phyloP scores from a whole-genome alignment of 2,797 vertebrate species.

The Cryptoprocta ferox region DNA sequence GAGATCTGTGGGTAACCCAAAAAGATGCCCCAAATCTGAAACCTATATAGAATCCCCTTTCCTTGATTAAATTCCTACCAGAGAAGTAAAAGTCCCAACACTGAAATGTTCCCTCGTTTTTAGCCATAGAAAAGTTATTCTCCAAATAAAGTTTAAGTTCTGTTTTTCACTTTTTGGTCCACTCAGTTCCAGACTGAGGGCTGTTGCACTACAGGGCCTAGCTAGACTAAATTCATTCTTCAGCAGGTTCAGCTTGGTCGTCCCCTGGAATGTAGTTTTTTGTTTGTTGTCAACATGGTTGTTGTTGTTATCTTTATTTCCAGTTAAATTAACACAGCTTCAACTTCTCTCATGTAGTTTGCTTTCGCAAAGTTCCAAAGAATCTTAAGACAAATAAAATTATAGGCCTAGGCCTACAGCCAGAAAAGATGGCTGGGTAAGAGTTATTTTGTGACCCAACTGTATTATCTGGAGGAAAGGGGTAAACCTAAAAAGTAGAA shows the following conservation, averaged over 20 bases:
- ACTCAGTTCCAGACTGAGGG: neutral
- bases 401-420: neutral
- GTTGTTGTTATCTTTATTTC: neutral
- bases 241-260: neutral
- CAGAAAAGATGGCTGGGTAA: neutral
- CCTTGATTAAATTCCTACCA: neutral
- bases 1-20: neutral
- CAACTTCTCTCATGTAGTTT: conserved; percentile 32
- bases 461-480: neutral
- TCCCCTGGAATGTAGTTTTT: neutral
- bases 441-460: neutral
- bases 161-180: neutral
- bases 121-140: neutral
- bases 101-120: neutral
- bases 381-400: conserved; percentile 2
- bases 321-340: conserved; percentile 28
- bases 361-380: conserved; percentile 45
- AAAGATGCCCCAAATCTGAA: neutral
- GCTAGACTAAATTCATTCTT: neutral
- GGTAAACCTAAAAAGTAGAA: neutral
- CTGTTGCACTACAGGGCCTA: neutral
- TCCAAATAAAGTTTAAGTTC: neutral
- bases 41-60: neutral
- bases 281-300: neutral
- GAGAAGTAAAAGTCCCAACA: conserved; percentile 19